These are phyloP conservation scores for Perdita meconis DNA, from an alignment of 2,888 invertebrate species.

Conservation along the genomic window DNA sequence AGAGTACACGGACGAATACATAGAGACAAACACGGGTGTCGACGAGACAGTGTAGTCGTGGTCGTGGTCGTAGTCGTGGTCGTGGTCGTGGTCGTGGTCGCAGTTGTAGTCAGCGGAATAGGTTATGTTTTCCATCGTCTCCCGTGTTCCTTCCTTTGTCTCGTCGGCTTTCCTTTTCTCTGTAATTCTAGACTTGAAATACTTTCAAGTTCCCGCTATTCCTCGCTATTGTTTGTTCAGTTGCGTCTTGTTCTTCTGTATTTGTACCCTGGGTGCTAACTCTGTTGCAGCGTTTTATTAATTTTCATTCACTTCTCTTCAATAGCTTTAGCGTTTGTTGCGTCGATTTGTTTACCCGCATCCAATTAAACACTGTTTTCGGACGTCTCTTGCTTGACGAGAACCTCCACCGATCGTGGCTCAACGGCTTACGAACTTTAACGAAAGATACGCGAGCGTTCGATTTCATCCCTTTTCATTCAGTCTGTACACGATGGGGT, in stretches of 20 bases:
- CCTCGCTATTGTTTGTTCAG: too few species aligned
- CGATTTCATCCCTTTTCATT: background rate
- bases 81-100: too few species aligned
- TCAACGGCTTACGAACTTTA: background rate
- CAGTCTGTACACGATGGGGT: background rate
- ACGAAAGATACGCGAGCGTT: background rate
- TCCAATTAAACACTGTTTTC: too few species aligned
- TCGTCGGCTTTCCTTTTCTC: background rate
- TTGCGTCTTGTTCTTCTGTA: too few species aligned
- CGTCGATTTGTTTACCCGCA: too few species aligned
- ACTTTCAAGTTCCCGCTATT: too few species aligned
- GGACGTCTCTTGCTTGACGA: background rate
- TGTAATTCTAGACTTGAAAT: too few species aligned
- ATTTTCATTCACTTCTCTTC: too few species aligned
- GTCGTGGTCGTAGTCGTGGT: too few species aligned
- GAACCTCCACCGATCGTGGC: background rate
- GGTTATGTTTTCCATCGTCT: background rate
- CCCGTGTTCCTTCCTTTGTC: background rate
- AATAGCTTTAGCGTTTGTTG: too few species aligned
- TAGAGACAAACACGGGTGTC: conserved; percentile 75
- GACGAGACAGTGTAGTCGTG: conserved; percentile 45
- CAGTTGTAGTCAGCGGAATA: background rate
- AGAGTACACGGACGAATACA: conserved; percentile 79
- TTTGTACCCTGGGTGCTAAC: too few species aligned
- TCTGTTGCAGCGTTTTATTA: too few species aligned